Evolutionary conservation across 2,797 vertebrate species (phyloP), one percentile per base, ranked within the genome.

Genomic region (Rhinogobio ventralis): DNA sequence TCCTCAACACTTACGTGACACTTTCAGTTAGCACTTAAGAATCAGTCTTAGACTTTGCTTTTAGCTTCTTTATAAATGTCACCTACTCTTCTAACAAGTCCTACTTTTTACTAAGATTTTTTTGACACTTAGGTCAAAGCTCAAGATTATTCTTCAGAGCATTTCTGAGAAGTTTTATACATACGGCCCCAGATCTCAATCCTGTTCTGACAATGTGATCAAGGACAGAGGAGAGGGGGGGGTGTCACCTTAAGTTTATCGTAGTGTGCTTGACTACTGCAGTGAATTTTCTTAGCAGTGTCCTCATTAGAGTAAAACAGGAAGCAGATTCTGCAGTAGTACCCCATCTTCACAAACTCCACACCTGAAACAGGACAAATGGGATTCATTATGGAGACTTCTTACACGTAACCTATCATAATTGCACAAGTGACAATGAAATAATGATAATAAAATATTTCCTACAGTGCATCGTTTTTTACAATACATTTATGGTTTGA

Each of bases 221-320:
- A 30, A 64, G 14, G 71, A 73, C 4, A 42, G 39, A 53, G 0
- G 1, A 66, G 36, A 13, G 10, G 8, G 39, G 39, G 39, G 1
- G 1, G 39, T 2, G 39, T 79, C 25, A 99, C 98, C 97, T 98
- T 97, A 86, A 99, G 95, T 93, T 98, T 98, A 91, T 98, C 95
- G 89, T 99, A 99, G 94, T 99, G 98, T 83, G 93, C 86, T 92
- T 95, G 94, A 93, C 96, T 99, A 95, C 98, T 97, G 94, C 98
- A 99, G 94, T 99, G 98, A 14, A 94, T 95, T 88, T 96, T 97
- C 95, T 97, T 99, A 69, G 98, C 98, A 79, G 95, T 96, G 78
- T 98, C 97, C 91, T 99, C 97, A 89, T 97, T 99, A 89, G 97
- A 97, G 94, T 99, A 99, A 90, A 99, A 99, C 89, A 99, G 95